Base-by-base conservation (phyloP, 2,888 invertebrate species). In the Xestia ashworthii region DNA sequence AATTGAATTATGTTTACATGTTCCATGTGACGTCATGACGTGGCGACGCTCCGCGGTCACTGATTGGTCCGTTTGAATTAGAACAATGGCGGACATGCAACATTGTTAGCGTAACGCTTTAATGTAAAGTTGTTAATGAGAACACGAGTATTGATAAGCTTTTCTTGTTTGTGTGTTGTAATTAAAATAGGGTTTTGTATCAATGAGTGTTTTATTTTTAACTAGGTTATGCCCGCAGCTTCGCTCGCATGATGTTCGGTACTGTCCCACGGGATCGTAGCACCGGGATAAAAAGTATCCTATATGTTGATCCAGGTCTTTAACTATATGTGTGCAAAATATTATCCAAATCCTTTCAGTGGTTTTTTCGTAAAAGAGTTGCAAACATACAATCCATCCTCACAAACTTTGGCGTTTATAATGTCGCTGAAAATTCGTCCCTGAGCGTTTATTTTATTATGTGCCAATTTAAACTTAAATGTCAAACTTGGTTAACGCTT, bases 1-100 rank as follows among this genome's bases (percentile, higher is more conserved):
- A 95, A 96, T 96, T 96, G 93, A 95, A 96, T 95, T 95, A 95
- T 95, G 94, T 95, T 95, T 95, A 95, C 93, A 92, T 90, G 86
- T 81, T 66, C 16, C 46, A 69, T 79, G 71, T 83, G 84, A 87
- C 85, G 83, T 88, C 84, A 86, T 60, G 62, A 80, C 71, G 84
- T 65, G 79, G 88, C 88, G 91, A 89, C 90, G 89, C 48, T 74
- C 82, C 77, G 85, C 88, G 73, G 82, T 80, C 77, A 84, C 80
- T 89, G 89, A 95, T 96, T 96, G 96, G 96, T 84, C 87, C 79
- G 83, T 90, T 90, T 81, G 86, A 89, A 91, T 90, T 88, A 90
- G 90, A 93, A 93, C 93, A 94, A 95, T 95, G 94, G 95, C 94
- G 91, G 94, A 89, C 87, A 76, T 87, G 79, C 76, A 74, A 86